Evolutionary conservation across 2,113 vertebrate genomes (phyloP).

Genomic region (Antennarius striatus): DNA sequence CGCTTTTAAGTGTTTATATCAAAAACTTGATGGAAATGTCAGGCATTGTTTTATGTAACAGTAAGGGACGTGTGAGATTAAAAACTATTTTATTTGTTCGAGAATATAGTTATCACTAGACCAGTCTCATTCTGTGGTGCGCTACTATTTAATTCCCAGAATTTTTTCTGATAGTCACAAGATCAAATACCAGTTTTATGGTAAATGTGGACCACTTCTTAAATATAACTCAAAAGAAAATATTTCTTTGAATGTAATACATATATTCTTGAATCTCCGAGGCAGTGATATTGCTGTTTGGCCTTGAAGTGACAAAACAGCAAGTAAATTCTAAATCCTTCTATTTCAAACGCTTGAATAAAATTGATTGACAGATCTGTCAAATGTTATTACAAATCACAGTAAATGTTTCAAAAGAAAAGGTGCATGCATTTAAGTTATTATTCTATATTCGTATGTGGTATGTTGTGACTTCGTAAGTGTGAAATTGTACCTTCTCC

Average conservation of each 20-base stretch:
- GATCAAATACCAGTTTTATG: conserved; percentile 54
- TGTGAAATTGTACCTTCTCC: conserved; percentile 71
- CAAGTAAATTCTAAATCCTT: conserved; percentile 34
- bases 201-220: conserved; percentile 61
- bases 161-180: conserved; percentile 55
- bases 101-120: conserved; percentile 37
- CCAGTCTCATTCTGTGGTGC: conserved; percentile 45
- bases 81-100: conserved; percentile 34
- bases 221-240: conserved; percentile 46
- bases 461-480: conserved; percentile 35
- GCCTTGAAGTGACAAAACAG: conserved; percentile 30
- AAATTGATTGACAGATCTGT: conserved; percentile 49
- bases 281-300: conserved; percentile 23
- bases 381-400: conserved; percentile 43
- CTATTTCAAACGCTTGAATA: conserved; percentile 29
- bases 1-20: conserved; percentile 37
- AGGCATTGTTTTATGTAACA: conserved; percentile 37
- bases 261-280: conserved; percentile 34
- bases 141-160: conserved; percentile 44
- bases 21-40: conserved; percentile 46
- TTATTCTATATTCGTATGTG: conserved; percentile 54
- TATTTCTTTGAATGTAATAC: conserved; percentile 23
- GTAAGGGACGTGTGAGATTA: conserved; percentile 40
- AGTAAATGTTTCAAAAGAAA: conserved; percentile 33
- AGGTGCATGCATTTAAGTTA: conserved; percentile 35